Percentiles rank a stretch among this genome's conserved stretches.
phyloP scores from a whole-genome alignment of 2,797 vertebrate species.

The Artibeus lituratus region DNA sequence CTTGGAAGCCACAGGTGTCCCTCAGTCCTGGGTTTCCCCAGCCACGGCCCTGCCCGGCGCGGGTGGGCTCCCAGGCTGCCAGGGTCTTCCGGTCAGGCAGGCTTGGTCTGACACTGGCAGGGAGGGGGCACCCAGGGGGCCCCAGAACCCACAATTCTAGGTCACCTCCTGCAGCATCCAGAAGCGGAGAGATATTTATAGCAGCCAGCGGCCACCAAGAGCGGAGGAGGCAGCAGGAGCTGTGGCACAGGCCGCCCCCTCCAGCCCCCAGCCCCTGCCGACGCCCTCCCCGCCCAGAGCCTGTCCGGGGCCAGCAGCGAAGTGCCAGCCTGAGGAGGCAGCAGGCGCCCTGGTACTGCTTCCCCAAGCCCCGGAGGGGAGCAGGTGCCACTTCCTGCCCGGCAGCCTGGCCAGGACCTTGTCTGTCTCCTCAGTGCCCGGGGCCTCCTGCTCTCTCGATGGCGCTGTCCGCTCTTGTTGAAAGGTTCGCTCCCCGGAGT shows the following conservation, averaged over 20 bases:
- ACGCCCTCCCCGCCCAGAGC: constrained; percentile 47
- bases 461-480: background rate
- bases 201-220: constrained; percentile 53
- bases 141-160: constrained; percentile 44
- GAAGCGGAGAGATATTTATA: constrained; percentile 75
- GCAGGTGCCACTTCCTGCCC: constrained; percentile 19
- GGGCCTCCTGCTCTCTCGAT: background rate
- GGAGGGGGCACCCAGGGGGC: constrained; percentile 31
- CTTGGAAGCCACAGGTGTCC: background rate
- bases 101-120: background rate
- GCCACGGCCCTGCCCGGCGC: accelerated
- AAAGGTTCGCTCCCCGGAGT: background rate
- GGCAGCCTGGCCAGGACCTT: background rate
- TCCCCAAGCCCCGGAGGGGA: background rate
- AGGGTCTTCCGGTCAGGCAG: background rate
- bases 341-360: background rate
- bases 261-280: background rate
- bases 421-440: background rate
- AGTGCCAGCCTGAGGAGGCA: constrained; percentile 18
- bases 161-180: constrained; percentile 47
- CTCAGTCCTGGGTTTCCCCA: background rate
- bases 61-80: background rate
- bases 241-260: constrained; percentile 33
- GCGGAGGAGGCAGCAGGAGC: constrained; percentile 68
- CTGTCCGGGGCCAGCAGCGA: constrained; percentile 52